These are phyloP conservation scores for Peromyscus leucopus DNA, from an alignment of 2,113 vertebrate genomes.

Conservation along the genomic window DNA sequence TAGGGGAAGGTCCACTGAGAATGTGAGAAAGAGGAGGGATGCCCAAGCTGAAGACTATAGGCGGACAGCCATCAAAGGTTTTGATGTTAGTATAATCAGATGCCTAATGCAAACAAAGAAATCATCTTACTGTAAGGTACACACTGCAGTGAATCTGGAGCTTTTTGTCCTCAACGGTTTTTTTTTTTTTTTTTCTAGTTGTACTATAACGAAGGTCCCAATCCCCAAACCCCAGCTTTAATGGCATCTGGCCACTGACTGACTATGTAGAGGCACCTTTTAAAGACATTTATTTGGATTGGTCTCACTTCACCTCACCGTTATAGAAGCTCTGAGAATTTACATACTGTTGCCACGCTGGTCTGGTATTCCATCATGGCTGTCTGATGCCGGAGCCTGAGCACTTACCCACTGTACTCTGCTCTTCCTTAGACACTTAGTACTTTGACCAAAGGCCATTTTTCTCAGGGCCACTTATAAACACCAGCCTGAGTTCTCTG, in stretches of 20 bases:
- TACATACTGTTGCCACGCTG: not conserved
- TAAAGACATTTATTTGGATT: not conserved
- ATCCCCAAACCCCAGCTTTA: not conserved
- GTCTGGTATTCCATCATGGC: slow-evolving; percentile 11
- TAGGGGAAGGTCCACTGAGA: not conserved
- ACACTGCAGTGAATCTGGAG: not conserved
- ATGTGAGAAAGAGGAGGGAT: not conserved
- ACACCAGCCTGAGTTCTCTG: slow-evolving; percentile 28
- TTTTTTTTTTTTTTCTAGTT: not conserved
- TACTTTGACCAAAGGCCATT: slow-evolving; percentile 60
- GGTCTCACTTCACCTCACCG: slow-evolving; percentile 2
- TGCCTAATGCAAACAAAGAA: not conserved
- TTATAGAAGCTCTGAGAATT: slow-evolving; percentile 51
- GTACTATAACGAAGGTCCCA: not conserved
- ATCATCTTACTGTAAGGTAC: slow-evolving; percentile 30
- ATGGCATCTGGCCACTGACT: not conserved
- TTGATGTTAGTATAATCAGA: not conserved
- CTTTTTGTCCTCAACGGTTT: not conserved
- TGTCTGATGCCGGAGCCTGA: not conserved
- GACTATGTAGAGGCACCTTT: not conserved
- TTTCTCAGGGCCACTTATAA: slow-evolving; percentile 59
- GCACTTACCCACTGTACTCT: not conserved
- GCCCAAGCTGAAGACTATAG: not conserved
- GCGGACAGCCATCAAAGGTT: not conserved
- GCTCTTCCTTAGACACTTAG: slow-evolving; percentile 29